A percentile compares a stretch with the other conserved stretches of the same genome.
These are phyloP conservation scores for Ascaphus truei DNA, from an alignment of 2,113 vertebrate species.

Conservation along the genomic window DNA sequence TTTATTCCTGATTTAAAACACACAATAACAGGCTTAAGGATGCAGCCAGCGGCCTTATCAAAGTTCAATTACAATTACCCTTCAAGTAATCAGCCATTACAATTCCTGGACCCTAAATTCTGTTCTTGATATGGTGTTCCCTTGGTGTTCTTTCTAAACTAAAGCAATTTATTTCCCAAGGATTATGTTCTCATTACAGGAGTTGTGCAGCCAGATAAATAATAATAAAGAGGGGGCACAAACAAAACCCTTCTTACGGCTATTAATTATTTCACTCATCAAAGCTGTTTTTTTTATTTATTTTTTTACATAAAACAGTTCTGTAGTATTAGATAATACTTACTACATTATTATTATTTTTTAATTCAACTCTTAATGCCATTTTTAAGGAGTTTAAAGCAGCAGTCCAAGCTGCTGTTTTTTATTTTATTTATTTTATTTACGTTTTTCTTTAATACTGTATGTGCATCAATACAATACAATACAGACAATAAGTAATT, in stretches of 20 bases:
- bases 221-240: background rate
- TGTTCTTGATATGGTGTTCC: conserved; percentile 18
- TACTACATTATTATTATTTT: no score
- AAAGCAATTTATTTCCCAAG: conserved; percentile 27
- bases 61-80: conserved; percentile 33
- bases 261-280: no score
- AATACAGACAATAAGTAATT: no score
- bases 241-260: background rate
- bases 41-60: conserved; percentile 27
- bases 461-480: no score
- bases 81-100: conserved; percentile 33
- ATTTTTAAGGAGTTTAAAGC: no score
- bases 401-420: no score
- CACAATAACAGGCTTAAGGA: conserved; percentile 24
- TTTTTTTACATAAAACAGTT: no score
- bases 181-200: conserved; percentile 23
- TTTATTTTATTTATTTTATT: no score
- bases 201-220: conserved; percentile 22
- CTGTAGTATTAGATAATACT: no score
- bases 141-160: conserved; percentile 20
- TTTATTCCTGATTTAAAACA: conserved; percentile 26
- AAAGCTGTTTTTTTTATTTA: no score
- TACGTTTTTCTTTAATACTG: no score
- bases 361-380: no score
- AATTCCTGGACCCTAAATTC: conserved; percentile 31